Conservation (phyloP, 37 sponge, comb jelly and placozoan species). For the Mnemiopsis leidyi region DNA sequence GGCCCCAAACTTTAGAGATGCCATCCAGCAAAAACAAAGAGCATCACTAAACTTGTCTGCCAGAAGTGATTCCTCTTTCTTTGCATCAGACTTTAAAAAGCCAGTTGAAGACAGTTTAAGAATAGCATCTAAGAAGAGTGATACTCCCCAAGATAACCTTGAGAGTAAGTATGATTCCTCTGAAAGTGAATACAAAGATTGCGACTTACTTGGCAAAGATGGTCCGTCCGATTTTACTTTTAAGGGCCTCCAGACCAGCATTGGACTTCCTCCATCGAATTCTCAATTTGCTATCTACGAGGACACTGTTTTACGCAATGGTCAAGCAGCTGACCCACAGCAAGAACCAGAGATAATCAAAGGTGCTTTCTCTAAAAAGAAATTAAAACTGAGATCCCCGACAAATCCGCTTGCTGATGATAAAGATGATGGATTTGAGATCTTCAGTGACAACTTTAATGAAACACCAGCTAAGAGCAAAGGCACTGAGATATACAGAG, state of each 20-base stretch:
- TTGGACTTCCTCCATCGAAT: neutral
- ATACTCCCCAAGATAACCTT: neutral
- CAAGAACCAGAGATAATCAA: constrained; percentile 50
- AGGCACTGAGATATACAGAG: neutral
- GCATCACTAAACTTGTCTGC: neutral
- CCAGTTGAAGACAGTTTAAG: constrained; percentile 10
- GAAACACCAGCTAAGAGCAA: neutral
- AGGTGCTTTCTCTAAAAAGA: constrained; percentile 48
- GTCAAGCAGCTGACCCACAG: neutral
- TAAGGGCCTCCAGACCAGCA: constrained; percentile 14
- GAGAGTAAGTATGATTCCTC: neutral
- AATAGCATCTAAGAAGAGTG: neutral
- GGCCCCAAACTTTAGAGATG: constrained; percentile 17
- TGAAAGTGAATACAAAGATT: neutral
- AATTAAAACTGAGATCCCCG: neutral
- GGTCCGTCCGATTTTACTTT: neutral
- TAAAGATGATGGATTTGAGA: neutral
- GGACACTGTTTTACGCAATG: neutral
- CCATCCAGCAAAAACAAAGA: neutral
- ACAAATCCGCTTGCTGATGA: neutral
- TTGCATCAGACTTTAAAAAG: neutral
- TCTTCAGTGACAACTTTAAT: neutral
- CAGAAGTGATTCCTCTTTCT: constrained; percentile 1
- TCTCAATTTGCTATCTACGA: constrained; percentile 21
- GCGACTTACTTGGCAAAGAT: neutral